phyloP scores from a whole-genome alignment of 1,140 invertebrate species.

The Maconellicoccus hirsutus region DNA sequence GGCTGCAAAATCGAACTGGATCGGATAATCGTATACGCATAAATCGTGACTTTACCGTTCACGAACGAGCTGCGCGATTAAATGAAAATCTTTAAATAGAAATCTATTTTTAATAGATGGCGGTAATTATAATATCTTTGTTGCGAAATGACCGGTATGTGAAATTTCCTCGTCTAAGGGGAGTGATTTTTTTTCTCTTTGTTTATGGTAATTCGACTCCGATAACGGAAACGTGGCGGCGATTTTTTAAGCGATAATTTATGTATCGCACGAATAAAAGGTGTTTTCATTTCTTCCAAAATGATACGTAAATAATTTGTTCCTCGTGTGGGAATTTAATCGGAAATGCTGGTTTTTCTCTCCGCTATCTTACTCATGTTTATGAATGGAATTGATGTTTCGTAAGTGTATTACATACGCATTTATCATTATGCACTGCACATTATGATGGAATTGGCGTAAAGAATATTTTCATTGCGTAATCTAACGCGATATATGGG shows the following conservation, averaged over 20 bases:
- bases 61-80: background rate
- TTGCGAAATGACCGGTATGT: background rate
- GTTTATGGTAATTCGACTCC: background rate
- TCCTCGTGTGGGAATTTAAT: too few species aligned
- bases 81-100: conserved; percentile 10
- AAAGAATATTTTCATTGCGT: too few species aligned
- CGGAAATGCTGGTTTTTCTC: too few species aligned
- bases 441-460: too few species aligned
- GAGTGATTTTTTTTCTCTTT: background rate
- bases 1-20: background rate
- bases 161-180: background rate
- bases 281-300: too few species aligned
- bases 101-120: background rate
- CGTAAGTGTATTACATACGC: too few species aligned
- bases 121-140: background rate
- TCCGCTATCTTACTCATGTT: background rate
- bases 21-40: background rate
- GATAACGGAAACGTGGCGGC: background rate
- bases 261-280: too few species aligned
- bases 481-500: too few species aligned
- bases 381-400: background rate
- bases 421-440: too few species aligned
- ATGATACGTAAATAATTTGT: too few species aligned
- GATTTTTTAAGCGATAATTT: background rate
- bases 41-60: background rate